Conservation (phyloP, 92 coral and sea anemone species). For the Muricea muricata region DNA sequence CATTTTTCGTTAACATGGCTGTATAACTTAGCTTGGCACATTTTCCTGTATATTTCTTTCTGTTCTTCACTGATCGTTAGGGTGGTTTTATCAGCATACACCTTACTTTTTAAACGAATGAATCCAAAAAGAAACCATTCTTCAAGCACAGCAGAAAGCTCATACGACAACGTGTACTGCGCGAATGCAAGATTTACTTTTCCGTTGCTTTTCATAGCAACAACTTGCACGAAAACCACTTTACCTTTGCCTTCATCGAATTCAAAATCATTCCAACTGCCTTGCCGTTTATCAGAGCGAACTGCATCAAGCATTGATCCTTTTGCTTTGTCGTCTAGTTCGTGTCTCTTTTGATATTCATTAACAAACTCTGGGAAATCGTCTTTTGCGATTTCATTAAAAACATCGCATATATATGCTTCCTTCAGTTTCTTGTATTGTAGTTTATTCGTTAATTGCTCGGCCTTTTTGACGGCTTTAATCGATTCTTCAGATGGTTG, state of each 20-base stretch:
- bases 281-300: not conserved
- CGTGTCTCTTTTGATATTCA: not conserved
- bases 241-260: conserved; percentile 14
- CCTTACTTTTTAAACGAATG: not conserved
- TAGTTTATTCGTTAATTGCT: not conserved
- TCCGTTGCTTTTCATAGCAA: conserved; percentile 3
- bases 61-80: not conserved
- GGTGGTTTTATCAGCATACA: not conserved
- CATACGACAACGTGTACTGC: not conserved
- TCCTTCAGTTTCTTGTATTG: conserved; percentile 17
- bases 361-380: conserved; percentile 18
- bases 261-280: not conserved
- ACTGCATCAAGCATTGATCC: conserved; percentile 29
- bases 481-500: not conserved
- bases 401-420: not conserved
- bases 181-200: conserved; percentile 28
- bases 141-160: conserved; percentile 1
- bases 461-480: not conserved
- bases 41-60: not conserved
- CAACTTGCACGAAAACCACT: conserved; percentile 1
- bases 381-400: conserved; percentile 1
- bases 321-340: not conserved
- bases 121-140: not conserved
- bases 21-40: not conserved
- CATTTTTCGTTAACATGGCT: not conserved